Evolutionary conservation across 2,888 invertebrate species (phyloP).

Genomic region (Galeruca laticollis): DNA sequence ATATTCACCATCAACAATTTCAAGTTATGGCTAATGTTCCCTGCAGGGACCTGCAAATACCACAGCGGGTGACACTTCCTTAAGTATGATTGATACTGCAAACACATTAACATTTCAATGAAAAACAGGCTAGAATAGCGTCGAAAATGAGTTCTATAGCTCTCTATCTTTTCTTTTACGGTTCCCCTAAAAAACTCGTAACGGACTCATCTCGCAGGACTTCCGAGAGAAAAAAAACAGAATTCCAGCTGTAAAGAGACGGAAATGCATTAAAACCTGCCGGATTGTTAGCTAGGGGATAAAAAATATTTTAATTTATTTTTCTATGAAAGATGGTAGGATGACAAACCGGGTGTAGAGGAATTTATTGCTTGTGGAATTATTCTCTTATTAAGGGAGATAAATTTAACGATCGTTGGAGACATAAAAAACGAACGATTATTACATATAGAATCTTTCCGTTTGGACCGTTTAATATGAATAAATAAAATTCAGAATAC

Average conservation of each 20-base stretch:
- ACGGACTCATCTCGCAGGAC: constrained; percentile 33
- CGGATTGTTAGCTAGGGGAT: constrained; percentile 15
- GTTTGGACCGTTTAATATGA: no score
- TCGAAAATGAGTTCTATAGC: constrained; percentile 5
- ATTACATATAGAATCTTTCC: background rate
- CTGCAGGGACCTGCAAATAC: constrained; percentile 36
- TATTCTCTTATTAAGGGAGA: constrained; percentile 14
- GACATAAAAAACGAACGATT: background rate
- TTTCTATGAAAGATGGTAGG: constrained; percentile 16
- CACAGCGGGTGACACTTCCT: constrained; percentile 46
- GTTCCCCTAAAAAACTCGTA: constrained; percentile 19
- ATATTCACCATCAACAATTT: constrained; percentile 39
- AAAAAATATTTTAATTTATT: constrained; percentile 24
- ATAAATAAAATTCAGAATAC: no score
- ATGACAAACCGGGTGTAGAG: constrained; percentile 15
- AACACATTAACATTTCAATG: constrained; percentile 51
- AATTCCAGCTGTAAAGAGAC: constrained; percentile 40
- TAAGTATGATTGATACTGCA: constrained; percentile 54
- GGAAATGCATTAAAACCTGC: constrained; percentile 48
- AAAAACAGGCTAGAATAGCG: constrained; percentile 20
- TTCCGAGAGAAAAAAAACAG: constrained; percentile 38
- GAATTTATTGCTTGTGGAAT: constrained; percentile 17
- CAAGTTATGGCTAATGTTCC: constrained; percentile 45
- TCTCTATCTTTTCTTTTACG: background rate
- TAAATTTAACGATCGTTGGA: background rate